A percentile compares a stretch with the other conserved stretches of the same genome.
These are phyloP conservation scores for Megalops cyprinoides DNA, from an alignment of 2,797 vertebrate genomes.

Conservation along the genomic window DNA sequence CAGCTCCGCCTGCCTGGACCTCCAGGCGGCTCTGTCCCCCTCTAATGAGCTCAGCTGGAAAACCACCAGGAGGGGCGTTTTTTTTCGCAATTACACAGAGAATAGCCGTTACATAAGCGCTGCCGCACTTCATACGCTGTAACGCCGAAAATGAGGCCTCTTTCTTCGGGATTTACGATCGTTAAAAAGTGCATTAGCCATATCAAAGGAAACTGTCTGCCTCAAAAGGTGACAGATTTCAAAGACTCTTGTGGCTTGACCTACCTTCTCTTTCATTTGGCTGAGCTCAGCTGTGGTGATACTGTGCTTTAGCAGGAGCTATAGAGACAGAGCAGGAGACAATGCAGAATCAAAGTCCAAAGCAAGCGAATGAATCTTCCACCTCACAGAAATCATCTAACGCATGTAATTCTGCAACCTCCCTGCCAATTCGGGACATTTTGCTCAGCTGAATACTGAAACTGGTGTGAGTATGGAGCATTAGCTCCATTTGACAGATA, in stretches of 20 bases:
- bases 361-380: not conserved
- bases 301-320: conserved; percentile 73
- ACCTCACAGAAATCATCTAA: conserved; percentile 3
- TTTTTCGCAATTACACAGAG: not conserved
- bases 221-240: not conserved
- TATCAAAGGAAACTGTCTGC: not conserved
- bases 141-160: not conserved
- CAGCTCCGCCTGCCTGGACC: conserved; percentile 74
- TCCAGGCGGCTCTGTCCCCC: conserved; percentile 74
- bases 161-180: not conserved
- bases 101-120: not conserved
- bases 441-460: not conserved
- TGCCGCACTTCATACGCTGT: not conserved
- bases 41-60: conserved; percentile 75
- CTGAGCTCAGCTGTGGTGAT: conserved; percentile 69
- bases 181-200: not conserved
- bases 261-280: conserved; percentile 74
- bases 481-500: too few relatives aligned
- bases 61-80: conserved; percentile 22
- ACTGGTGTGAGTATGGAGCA: too few relatives aligned
- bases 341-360: not conserved
- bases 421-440: not conserved
- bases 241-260: conserved; percentile 27
- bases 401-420: not conserved
- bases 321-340: conserved; percentile 14